phyloP scores from a whole-genome alignment of 1,140 invertebrate genomes.

The Neocloeon triangulifer region DNA sequence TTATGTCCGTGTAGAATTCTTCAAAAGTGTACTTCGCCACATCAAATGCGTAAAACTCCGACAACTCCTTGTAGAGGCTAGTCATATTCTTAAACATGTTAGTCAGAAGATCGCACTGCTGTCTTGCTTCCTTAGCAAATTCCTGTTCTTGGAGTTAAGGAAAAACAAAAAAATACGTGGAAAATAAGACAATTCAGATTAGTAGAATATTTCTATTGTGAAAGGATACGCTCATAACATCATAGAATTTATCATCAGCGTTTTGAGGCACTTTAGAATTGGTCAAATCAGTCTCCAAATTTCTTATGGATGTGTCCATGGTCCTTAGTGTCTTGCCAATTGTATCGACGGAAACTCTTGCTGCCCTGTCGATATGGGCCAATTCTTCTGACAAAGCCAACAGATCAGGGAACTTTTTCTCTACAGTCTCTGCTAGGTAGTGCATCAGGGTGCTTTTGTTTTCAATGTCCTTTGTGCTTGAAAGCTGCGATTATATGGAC shows the following conservation, averaged over 20 bases:
- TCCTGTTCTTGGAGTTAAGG: conserved; percentile 20
- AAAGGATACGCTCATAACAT: conserved; percentile 57
- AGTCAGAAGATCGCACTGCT: conserved; percentile 67
- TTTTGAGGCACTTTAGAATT: conserved; percentile 54
- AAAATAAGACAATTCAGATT: conserved; percentile 2
- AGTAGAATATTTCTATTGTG: too few relatives aligned
- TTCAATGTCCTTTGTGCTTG: conserved; percentile 83
- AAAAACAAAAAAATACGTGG: conserved; percentile 4
- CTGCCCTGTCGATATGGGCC: conserved; percentile 58
- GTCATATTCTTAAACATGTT: conserved; percentile 93
- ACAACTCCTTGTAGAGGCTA: conserved; percentile 52
- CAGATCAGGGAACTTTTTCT: conserved; percentile 68
- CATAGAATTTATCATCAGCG: conserved; percentile 57
- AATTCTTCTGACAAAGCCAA: conserved; percentile 71
- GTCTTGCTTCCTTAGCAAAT: conserved; percentile 56
- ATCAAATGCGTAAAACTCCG: conserved; percentile 87
- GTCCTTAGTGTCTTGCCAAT: conserved; percentile 62
- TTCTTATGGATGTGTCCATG: conserved; percentile 68
- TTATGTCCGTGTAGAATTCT: conserved; percentile 90
- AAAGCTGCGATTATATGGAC: conserved; percentile 35
- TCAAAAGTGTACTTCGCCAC: conserved; percentile 82
- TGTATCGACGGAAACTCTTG: conserved; percentile 63
- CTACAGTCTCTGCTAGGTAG: conserved; percentile 71
- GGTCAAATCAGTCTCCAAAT: conserved; percentile 68
- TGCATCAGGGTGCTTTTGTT: conserved; percentile 85